Conservation (phyloP, 2,888 invertebrate species). For the Hirtodrosophila cameraria region DNA sequence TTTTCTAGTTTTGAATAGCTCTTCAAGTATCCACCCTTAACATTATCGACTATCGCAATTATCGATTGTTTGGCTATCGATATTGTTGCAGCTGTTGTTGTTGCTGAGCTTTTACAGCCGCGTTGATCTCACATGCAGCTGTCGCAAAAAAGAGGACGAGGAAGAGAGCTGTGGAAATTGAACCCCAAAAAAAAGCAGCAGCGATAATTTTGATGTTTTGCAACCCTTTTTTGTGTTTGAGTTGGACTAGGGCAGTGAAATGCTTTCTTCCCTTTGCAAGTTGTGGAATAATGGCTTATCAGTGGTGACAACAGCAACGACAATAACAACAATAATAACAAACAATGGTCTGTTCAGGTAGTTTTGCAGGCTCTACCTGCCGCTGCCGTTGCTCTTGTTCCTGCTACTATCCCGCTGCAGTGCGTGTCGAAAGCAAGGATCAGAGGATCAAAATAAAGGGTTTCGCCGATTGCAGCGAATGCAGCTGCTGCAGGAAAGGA, state of each 20-base stretch:
- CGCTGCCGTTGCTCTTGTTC: no score
- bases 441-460: constrained; percentile 23
- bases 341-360: constrained; percentile 33
- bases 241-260: constrained; percentile 41
- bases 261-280: constrained; percentile 55
- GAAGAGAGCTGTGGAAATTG: constrained; percentile 18
- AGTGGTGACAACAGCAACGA: constrained; percentile 25
- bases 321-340: constrained; percentile 15
- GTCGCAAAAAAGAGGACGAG: neutral
- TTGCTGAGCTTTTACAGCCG: no score
- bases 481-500: constrained; percentile 29
- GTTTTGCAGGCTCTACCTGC: constrained; percentile 22
- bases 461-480: constrained; percentile 38
- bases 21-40: no score
- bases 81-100: no score
- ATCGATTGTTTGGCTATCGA: no score
- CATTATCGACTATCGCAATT: no score
- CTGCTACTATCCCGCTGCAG: constrained; percentile 17
- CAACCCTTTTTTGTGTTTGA: constrained; percentile 47
- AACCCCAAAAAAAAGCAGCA: constrained; percentile 7
- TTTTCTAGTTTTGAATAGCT: no score
- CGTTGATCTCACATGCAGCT: no score
- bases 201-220: constrained; percentile 14
- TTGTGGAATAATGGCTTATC: constrained; percentile 11
- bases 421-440: constrained; percentile 45